Conservation (phyloP, 2,888 invertebrate species). For the Lepidonotus clava region DNA sequence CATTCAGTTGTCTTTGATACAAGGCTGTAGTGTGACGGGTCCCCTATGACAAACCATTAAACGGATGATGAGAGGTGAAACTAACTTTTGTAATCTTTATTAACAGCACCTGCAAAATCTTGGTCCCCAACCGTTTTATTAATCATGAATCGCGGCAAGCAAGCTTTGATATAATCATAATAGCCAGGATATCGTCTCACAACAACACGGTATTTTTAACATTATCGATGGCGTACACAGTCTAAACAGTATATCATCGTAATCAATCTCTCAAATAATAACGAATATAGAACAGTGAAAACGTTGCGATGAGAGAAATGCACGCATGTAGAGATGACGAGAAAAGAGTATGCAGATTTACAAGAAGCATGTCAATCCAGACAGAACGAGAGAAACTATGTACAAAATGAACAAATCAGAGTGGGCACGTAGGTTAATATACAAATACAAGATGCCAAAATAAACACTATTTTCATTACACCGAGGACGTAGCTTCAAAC, state of each 20-base stretch:
- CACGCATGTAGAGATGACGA: not conserved
- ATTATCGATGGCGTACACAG: slow-evolving; percentile 6
- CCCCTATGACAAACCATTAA: too few relatives aligned
- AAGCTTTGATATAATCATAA: not conserved
- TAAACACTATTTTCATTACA: not conserved
- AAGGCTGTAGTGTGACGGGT: too few relatives aligned
- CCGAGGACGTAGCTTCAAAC: too few relatives aligned
- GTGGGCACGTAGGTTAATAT: not conserved
- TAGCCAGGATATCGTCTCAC: not conserved
- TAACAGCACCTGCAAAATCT: slow-evolving; percentile 46
- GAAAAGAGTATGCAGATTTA: not conserved
- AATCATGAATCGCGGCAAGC: not conserved
- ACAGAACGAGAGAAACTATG: not conserved
- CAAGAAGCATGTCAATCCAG: not conserved
- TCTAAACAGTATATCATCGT: not conserved
- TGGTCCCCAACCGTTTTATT: slow-evolving; percentile 42
- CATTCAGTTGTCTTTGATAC: too few relatives aligned
- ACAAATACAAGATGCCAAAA: not conserved
- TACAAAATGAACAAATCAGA: slow-evolving; percentile 1
- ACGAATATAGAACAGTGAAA: slow-evolving; percentile 24
- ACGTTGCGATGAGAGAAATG: not conserved
- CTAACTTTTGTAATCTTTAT: slow-evolving; percentile 26
- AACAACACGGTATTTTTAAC: slow-evolving; percentile 10
- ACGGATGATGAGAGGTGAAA: too few relatives aligned
- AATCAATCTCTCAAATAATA: not conserved